Evolutionary conservation across 2,797 vertebrate genomes (phyloP), one percentile per base, ranked within the genome.

Genomic region (Galagoides demidoff): DNA sequence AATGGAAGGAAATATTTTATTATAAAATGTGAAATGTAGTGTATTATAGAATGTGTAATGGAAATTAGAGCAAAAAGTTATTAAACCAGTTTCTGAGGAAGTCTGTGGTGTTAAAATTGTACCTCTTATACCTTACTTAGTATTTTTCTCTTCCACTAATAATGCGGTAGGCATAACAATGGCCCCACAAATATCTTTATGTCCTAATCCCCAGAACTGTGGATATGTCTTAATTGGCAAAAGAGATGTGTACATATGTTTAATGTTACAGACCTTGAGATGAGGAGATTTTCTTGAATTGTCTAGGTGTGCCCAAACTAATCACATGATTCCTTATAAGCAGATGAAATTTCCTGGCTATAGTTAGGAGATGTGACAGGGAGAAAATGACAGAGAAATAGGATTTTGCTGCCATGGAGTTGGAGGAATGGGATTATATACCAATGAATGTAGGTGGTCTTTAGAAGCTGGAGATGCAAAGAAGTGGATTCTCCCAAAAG

Each of bases 1-100:
- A 89, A 90, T 49, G 22, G 61, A 68, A 85, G 77, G 29, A 92
- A 61, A 84, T 81, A 4, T 89, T 92, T 91, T n/a, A 82, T 93
- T 95, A 77, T 90, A 91, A 29, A 92, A 66, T 89, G n/a, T 39
- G 12, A 94, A 19, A 5, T 49, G 2, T 73, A 73, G 9, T 74
- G 49, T n/a, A 82, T 93, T 95, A 77, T 92, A 91, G 34, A 92
- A 66, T 87, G n/a, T 34, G 9, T 73, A 73, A 7, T 74, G 5
- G 57, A 84, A 74, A 94, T 92, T 87, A 74, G 66, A 91, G 83
- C 31, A 92, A 93, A 22, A 2, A 70, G 5, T 22, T 90, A 92
- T 96, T n/a, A 93, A 92, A 31, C 1, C 92, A 74, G 59, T 59
- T 22, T 92, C 74, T 68, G 20, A 84, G 34, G 39, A 55, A 92